These are phyloP conservation scores for Raja brachyura DNA, from an alignment of 2,113 vertebrate genomes.

Conservation along the genomic window DNA sequence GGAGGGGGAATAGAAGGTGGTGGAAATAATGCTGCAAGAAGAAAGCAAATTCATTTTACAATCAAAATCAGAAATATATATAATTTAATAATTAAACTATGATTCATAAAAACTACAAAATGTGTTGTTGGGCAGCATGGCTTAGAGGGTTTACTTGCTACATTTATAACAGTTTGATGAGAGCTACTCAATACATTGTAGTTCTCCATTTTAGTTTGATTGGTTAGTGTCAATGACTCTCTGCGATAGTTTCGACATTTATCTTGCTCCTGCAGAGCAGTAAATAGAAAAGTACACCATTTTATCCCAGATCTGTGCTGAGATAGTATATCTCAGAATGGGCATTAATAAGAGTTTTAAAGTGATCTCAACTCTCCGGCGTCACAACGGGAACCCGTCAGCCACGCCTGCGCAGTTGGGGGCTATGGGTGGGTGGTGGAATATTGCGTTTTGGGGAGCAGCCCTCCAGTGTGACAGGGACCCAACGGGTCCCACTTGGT, in stretches of 20 bases:
- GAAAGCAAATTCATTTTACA: constrained; percentile 38
- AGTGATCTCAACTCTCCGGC: neutral
- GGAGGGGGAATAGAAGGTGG: constrained; percentile 57
- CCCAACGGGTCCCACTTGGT: no score
- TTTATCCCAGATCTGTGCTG: neutral
- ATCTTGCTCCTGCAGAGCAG: neutral
- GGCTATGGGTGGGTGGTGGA: no score
- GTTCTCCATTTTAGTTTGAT: neutral
- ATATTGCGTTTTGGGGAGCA: no score
- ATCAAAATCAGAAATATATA: neutral
- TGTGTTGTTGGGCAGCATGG: neutral
- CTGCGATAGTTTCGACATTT: neutral
- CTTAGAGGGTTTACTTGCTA: no score
- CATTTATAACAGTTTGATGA: neutral
- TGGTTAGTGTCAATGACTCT: neutral
- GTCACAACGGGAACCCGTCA: no score
- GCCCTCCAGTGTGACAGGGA: no score
- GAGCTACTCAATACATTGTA: neutral
- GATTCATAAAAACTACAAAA: neutral
- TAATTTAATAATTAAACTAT: neutral
- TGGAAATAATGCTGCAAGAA: constrained; percentile 55
- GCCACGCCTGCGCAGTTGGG: no score
- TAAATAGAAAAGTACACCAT: neutral
- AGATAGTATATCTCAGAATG: neutral
- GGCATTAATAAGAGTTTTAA: neutral